Evolutionary conservation across 2,888 invertebrate species (phyloP), one percentile per base, ranked within the genome.

Genomic region (Euzetes globulus): DNA sequence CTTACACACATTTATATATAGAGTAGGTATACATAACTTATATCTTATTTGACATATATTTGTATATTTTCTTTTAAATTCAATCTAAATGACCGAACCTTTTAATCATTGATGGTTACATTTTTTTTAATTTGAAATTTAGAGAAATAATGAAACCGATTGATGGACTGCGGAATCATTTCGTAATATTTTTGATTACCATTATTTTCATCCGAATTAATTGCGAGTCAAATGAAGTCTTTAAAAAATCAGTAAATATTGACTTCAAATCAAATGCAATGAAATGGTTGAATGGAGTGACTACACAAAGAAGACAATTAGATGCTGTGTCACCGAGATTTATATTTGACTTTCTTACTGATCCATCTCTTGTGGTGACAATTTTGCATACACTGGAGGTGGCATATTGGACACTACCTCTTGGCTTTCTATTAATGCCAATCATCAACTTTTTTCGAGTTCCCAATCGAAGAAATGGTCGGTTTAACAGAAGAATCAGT

Each of bases 401-500:
- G 11, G 75, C 75, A 0, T 76, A 75, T 45, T 76, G 75, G 75
- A 75, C 70, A 47, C 63, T 75, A 25, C 76, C 76, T 41, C 58
- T 75, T 22, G 76, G 76, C 33, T 75, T 76, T 60, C 25, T 76
- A 52, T 55, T 76, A 17, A 75, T 68, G 70, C 76, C 76, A 63
- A 60, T 76, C 33, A 75, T 76, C 25, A 76, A 76, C 41, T 72
- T 76, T 41, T 76, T 76, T 55, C 72, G 76, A 27, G 72, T 76
- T 22, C 76, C 76, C 9, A 76, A 76, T 50, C 41, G 63, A 52
- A 65, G 72, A 60, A 75, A 33, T n/a, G 55, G 41, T 63, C 73
- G 41, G 13, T 9, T 41, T 19, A 58, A 55, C 29, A 29, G 55
- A 58, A 55, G 6, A 55, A 15, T 25, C 19, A n/a, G n/a, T 17